Conservation (phyloP, 2,113 vertebrate species). For the Marmota monax region DNA sequence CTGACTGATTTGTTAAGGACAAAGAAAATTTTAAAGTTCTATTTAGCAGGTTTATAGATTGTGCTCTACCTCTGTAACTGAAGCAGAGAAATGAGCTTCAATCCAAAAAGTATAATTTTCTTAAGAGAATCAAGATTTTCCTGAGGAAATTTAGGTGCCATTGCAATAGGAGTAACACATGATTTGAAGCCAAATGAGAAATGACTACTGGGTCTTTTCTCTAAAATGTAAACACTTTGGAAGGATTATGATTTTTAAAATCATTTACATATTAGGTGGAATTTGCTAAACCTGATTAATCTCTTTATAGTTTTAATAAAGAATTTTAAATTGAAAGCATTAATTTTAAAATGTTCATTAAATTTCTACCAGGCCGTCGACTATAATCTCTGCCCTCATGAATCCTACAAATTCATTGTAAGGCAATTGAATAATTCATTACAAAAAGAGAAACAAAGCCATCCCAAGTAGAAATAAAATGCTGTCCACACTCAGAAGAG, state of each 20-base stretch:
- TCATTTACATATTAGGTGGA: not conserved
- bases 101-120: not conserved
- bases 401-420: constrained; percentile 15
- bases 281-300: not conserved
- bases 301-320: constrained; percentile 38
- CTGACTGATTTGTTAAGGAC: not conserved
- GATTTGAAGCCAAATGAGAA: not conserved
- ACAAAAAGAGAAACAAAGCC: not conserved
- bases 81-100: not conserved
- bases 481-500: not conserved
- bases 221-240: not conserved
- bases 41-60: not conserved
- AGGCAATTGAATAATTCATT: not conserved
- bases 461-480: not conserved
- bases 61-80: not conserved
- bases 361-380: not conserved
- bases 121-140: not conserved
- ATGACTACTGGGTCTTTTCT: not conserved
- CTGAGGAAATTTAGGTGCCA: not conserved
- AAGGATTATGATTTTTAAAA: not conserved
- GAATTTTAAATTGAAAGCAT: not conserved
- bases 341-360: constrained; percentile 60
- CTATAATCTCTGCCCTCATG: not conserved
- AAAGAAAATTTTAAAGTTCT: not conserved
- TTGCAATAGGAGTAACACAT: not conserved